These are phyloP conservation scores for Apaloderma vittatum DNA, from an alignment of 2,113 vertebrate species.

Conservation along the genomic window DNA sequence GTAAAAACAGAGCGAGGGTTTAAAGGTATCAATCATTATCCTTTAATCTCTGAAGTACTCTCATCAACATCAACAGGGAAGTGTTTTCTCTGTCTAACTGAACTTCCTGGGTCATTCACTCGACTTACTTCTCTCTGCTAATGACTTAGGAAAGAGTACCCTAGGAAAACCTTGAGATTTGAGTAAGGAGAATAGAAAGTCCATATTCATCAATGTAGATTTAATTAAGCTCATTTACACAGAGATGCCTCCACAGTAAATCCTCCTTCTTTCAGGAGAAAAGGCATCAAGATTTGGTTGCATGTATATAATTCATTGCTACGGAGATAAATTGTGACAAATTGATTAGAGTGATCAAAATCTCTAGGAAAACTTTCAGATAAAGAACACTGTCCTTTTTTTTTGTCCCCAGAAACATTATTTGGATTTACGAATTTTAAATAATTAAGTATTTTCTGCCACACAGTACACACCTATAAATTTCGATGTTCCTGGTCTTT, in stretches of 20 bases:
- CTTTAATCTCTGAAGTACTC: background rate
- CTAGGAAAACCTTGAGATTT: background rate
- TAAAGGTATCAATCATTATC: background rate
- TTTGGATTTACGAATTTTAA: background rate
- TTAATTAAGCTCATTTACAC: background rate
- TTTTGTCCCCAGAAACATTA: background rate
- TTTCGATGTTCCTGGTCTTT: constrained; percentile 87
- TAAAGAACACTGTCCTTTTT: background rate
- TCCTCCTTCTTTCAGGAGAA: background rate
- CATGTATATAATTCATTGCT: background rate
- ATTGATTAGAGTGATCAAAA: background rate
- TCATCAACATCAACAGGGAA: background rate
- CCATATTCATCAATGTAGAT: background rate
- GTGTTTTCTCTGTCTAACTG: background rate
- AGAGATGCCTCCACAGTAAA: background rate
- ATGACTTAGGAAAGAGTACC: background rate
- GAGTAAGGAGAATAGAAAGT: background rate
- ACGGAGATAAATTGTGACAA: background rate
- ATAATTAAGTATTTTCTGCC: background rate
- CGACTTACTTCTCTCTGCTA: background rate
- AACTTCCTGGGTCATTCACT: background rate
- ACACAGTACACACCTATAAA: constrained; percentile 89
- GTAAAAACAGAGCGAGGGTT: background rate
- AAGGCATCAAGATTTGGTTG: background rate
- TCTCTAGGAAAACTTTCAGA: background rate